Conservation (phyloP, 1,140 invertebrate species). For the Pararge aegeria region DNA sequence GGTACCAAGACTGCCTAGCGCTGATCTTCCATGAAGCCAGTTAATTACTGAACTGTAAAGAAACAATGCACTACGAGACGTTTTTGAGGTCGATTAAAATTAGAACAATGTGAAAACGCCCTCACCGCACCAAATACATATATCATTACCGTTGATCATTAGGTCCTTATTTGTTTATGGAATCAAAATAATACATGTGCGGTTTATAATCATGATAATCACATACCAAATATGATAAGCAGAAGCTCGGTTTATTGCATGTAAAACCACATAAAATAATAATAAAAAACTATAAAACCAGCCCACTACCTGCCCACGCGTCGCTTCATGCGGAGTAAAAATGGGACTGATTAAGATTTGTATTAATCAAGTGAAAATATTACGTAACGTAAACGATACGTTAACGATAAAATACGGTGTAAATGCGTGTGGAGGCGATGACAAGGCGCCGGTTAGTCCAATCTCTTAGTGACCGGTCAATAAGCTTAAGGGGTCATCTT, state of each 20-base stretch:
- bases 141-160: too few relatives aligned
- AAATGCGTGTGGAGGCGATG: conserved; percentile 13
- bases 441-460: conserved; percentile 6
- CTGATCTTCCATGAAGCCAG: too few relatives aligned
- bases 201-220: conserved; percentile 8
- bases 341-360: conserved; percentile 4
- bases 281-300: conserved; percentile 9
- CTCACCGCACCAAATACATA: too few relatives aligned
- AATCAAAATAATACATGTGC: conserved; percentile 3
- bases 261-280: conserved; percentile 3
- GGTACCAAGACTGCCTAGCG: too few relatives aligned
- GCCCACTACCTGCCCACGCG: conserved; percentile 6
- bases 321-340: conserved; percentile 5
- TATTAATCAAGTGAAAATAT: conserved; percentile 15
- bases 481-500: not conserved
- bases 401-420: not conserved
- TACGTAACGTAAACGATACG: conserved; percentile 15
- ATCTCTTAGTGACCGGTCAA: conserved; percentile 6
- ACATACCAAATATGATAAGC: conserved; percentile 2
- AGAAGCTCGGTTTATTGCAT: conserved; percentile 5
- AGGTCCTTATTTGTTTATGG: not conserved
- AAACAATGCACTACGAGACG: too few relatives aligned
- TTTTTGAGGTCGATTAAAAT: too few relatives aligned
- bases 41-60: too few relatives aligned
- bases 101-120: too few relatives aligned